These are phyloP conservation scores for Odontophorus gujanensis DNA, from an alignment of 2,113 vertebrate species.

Conservation along the genomic window DNA sequence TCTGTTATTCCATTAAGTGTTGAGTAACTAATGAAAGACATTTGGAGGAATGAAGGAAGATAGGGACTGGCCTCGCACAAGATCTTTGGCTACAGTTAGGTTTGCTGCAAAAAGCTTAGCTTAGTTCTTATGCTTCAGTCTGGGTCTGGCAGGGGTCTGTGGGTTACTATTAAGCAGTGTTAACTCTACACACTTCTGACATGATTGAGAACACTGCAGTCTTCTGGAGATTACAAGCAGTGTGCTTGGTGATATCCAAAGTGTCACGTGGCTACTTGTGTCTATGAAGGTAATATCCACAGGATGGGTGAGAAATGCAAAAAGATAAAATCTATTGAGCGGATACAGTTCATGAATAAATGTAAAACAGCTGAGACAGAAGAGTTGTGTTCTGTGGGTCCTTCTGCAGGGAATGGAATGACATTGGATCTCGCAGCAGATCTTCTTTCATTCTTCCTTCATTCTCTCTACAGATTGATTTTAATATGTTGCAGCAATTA, in stretches of 20 bases:
- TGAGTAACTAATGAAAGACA: not conserved
- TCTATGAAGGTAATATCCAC: not conserved
- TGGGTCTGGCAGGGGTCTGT: accelerated
- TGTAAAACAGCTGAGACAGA: not conserved
- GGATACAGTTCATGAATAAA: not conserved
- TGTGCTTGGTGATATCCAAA: too few species aligned
- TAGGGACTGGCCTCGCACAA: not conserved
- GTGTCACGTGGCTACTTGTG: not conserved
- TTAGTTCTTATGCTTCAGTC: not conserved
- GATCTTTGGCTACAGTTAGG: not conserved
- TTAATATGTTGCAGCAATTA: not conserved
- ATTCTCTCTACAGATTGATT: not conserved
- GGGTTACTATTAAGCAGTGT: not conserved
- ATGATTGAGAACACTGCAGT: not conserved
- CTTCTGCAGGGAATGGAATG: not conserved
- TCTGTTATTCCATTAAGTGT: not conserved
- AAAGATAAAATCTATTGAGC: not conserved
- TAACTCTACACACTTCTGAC: not conserved
- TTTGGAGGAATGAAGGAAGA: not conserved
- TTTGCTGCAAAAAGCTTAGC: not conserved
- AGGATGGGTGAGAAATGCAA: not conserved
- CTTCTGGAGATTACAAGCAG: not conserved
- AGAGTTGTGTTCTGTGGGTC: not conserved
- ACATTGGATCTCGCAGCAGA: not conserved
- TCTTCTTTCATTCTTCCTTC: not conserved